Evolutionary conservation across 1,140 invertebrate genomes (phyloP), one percentile per base, ranked within the genome.

Genomic region (Listronotus oregonensis): DNA sequence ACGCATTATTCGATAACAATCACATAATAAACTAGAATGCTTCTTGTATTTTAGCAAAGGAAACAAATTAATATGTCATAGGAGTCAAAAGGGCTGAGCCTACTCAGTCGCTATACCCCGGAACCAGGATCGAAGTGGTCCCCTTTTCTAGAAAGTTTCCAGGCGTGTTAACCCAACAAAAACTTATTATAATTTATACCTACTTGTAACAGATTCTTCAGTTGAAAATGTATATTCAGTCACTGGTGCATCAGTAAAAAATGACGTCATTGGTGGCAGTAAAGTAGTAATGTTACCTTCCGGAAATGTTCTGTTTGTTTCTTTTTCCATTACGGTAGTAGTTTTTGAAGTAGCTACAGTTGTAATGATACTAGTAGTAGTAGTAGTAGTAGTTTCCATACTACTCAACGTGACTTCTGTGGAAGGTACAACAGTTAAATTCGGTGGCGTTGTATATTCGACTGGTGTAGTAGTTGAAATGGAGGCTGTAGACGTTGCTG

Each of bases 231-330:
- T 54, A 54, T 39, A 15, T 12, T 27, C 42, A 1, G 54, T 57
- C 21, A 18, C 10, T 2, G 54, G 39, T 9, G 6, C 9, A 43
- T 57, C 54, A 6, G 54, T 57, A 14, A 57, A 27, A 57, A 52
- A 52, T 9, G n/a, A 32, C 11, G 50, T 52, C 27, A 37, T 7
- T 4, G 18, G 9, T n/a, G 50, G 50, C 17, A 32, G 4, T 18
- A 9, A 9, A 15, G 55, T 57, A 17, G 54, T 47, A n/a, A 43
- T 67, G 39, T 32, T 58, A 50, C 58, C 58, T 40, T 70, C 68
- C 7, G 64, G 54, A 60, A 69, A 58, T 12, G 58, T 67, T 49
- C 64, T 60, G 32, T 67, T 67, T n/a, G 18, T 47, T 15, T 54
- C 49, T 42, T 12, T 44, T 2, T 39, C 27, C 18, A 8, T 14